Evolutionary conservation across 2,113 vertebrate species (phyloP), one percentile per base, ranked within the genome.

Genomic region (Pavo muticus): DNA sequence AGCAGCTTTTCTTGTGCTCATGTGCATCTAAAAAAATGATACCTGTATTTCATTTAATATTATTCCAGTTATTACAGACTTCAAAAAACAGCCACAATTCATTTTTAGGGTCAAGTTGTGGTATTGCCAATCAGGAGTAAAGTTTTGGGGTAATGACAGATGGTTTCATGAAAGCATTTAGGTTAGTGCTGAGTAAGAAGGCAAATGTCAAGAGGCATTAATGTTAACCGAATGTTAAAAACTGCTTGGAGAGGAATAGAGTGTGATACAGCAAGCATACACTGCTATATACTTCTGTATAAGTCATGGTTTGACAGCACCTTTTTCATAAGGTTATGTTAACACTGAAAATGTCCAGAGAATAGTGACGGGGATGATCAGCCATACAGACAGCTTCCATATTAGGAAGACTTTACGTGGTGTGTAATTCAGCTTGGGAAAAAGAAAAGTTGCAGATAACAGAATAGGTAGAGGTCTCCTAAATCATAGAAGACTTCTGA

Each of bases 161-260:
- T 92, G 87, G 35, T 89, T 92, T 61, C 47, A 27, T 42, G 77
- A 59, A 70, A 71, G 65, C 47, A 75, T 68, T 68, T 93, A 84
- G 84, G 89, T 94, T 74, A 87, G 65, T 75, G 73, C 81, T 92
- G 93, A 75, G 87, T 50, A 84, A 78, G 87, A 89, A 91, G 73
- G 84, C 93, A 84, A 94, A 95, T 18, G 57, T 91, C 93, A 82
- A 78, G 87, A 72, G 71, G 81, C 84, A 71, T 84, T 96, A 92
- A 95, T 87, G 84, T 92, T 92, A 84, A 81, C 77, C 81, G 63
- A 84, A 86, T 95, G 93, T 77, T 92, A 77, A 70, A 88, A 94
- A 63, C 47, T 88, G 65, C 70, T 92, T 81, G 56, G 50, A 70
- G 77, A 59, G 63, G 27, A 70, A 42, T 14, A 42, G 61, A 64